A percentile compares a stretch with the other conserved stretches of the same genome.
phyloP scores from a whole-genome alignment of 37 sponge, comb jelly and placozoan genomes.

The Crambe crambe region DNA sequence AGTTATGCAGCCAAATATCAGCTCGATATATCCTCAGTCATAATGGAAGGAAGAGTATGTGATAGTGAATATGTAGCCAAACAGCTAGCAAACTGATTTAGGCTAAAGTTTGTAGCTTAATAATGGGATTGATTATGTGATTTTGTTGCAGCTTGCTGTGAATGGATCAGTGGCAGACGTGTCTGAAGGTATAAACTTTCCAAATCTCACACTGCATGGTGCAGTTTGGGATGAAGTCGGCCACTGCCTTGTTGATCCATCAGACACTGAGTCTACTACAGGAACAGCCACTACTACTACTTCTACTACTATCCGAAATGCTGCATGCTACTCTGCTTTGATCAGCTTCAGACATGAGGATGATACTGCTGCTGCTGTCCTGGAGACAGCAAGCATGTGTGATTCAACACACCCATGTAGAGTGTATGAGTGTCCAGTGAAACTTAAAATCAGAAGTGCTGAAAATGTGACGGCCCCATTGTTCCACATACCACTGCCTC shows the following conservation, averaged over 20 bases:
- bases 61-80: no score
- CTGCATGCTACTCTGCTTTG: background rate
- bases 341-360: background rate
- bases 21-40: background rate
- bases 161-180: background rate
- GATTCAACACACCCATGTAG: background rate
- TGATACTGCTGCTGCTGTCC: background rate
- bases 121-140: background rate
- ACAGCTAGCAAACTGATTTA: background rate
- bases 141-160: background rate
- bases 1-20: background rate
- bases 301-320: no score
- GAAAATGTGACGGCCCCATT: background rate
- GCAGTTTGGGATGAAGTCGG: background rate
- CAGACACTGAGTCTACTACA: no score
- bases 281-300: no score
- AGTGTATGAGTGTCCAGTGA: background rate
- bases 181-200: background rate
- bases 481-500: background rate
- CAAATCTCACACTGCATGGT: conserved; percentile 8
- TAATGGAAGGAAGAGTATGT: background rate
- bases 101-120: background rate
- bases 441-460: background rate
- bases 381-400: no score
- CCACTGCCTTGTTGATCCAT: background rate